phyloP scores from a whole-genome alignment of 2,113 vertebrate genomes.

The Beaufortia kweichowensis region DNA sequence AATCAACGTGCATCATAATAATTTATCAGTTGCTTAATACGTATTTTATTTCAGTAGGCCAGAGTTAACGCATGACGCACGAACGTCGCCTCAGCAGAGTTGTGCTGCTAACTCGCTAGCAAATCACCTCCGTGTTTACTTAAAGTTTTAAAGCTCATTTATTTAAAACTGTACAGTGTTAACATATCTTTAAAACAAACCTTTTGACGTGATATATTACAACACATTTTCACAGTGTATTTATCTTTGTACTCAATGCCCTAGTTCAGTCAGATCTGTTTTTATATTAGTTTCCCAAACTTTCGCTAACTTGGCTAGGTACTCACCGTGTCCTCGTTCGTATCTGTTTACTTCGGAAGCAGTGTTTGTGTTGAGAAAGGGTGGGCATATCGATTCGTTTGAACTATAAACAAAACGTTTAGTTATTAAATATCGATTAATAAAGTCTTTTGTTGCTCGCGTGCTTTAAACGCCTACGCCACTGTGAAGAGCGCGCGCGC shows the following conservation, averaged over 20 bases:
- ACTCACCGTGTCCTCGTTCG: not conserved
- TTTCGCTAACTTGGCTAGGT: slow-evolving; percentile 28
- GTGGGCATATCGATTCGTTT: not conserved
- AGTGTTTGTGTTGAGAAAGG: not conserved
- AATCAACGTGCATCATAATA: not conserved
- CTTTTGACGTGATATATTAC: too few relatives aligned
- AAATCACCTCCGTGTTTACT: slow-evolving; percentile 7
- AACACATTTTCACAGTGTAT: not conserved
- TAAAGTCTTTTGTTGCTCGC: not conserved
- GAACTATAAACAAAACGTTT: not conserved
- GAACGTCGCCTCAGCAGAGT: not conserved
- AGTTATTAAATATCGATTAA: not conserved
- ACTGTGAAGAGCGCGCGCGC: slow-evolving; percentile 9
- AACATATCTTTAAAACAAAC: not conserved
- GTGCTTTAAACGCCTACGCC: not conserved
- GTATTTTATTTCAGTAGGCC: slow-evolving; percentile 22
- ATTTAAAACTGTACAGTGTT: not conserved
- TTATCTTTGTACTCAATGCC: not conserved
- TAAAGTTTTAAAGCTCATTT: too few relatives aligned
- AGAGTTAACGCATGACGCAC: not conserved
- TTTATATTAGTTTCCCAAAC: slow-evolving; percentile 15
- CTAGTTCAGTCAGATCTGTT: not conserved
- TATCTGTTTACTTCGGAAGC: not conserved
- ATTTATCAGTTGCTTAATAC: not conserved
- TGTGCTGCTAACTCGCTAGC: slow-evolving; percentile 27